These are phyloP conservation scores for Actinernus sp. DNA, from an alignment of 92 coral and sea anemone genomes.

Conservation along the genomic window DNA sequence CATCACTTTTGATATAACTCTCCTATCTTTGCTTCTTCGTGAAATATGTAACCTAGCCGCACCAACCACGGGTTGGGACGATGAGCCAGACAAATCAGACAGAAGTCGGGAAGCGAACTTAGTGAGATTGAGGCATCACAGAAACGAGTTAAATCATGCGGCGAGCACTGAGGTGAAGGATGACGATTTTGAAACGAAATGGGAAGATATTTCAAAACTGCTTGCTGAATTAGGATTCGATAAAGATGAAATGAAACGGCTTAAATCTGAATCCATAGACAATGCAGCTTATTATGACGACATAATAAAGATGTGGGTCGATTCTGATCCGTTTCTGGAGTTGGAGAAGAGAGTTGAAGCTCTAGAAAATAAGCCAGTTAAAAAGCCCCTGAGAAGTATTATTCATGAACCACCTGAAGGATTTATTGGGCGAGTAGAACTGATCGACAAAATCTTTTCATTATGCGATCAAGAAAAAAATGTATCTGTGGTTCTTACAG, in stretches of 20 bases:
- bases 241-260: neutral
- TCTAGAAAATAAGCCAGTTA: neutral
- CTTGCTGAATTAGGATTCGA: neutral
- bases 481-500: neutral
- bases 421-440: neutral
- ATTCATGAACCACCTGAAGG: neutral
- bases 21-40: neutral
- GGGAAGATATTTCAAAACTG: neutral
- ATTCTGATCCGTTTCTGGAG: neutral
- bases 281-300: too few relatives aligned
- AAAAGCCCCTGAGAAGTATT: neutral
- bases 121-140: neutral
- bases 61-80: neutral
- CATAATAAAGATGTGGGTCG: neutral
- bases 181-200: neutral
- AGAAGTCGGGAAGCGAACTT: neutral
- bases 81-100: neutral
- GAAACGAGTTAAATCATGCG: neutral
- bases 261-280: neutral
- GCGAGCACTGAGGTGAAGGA: neutral
- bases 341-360: neutral
- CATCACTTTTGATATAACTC: neutral
- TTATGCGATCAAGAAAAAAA: neutral
- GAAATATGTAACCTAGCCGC: neutral
- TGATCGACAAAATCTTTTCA: neutral